These are phyloP conservation scores for Falco berigora DNA, from an alignment of 2,797 vertebrate genomes.

Conservation along the genomic window DNA sequence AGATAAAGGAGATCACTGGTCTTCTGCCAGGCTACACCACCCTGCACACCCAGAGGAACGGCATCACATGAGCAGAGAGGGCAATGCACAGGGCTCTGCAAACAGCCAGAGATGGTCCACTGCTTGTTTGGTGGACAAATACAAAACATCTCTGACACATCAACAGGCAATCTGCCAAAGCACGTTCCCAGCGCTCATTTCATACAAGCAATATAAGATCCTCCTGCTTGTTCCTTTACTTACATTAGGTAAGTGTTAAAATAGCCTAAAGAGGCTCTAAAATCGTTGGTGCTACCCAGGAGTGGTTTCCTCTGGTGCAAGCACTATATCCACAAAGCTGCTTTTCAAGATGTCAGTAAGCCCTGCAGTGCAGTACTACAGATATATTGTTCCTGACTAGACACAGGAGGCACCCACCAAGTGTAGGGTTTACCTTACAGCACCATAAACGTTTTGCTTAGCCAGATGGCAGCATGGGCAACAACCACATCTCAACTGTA, in stretches of 20 bases:
- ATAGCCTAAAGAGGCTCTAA: neutral
- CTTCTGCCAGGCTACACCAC: neutral
- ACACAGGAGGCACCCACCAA: neutral
- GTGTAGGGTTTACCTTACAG: neutral
- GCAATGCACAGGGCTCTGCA: fast-evolving
- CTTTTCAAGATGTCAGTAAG: neutral
- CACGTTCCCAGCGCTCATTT: neutral
- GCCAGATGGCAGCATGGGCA: neutral
- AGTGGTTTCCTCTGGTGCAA: neutral
- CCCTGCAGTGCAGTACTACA: neutral
- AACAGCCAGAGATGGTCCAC: neutral
- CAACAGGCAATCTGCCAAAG: neutral
- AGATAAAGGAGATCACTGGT: neutral
- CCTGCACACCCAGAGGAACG: neutral
- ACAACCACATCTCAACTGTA: neutral
- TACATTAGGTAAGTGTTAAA: neutral
- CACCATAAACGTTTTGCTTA: neutral
- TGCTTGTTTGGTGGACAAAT: neutral
- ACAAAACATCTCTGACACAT: neutral
- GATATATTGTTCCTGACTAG: neutral
- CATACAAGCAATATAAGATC: neutral
- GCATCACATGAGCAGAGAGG: neutral
- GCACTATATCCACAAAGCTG: neutral
- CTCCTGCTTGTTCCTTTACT: neutral
- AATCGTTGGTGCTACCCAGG: neutral